A percentile compares a stretch with the other conserved stretches of the same genome.
Evolutionary conservation across 1,140 invertebrate genomes (phyloP).

Genomic region (Drosophila mauritiana): DNA sequence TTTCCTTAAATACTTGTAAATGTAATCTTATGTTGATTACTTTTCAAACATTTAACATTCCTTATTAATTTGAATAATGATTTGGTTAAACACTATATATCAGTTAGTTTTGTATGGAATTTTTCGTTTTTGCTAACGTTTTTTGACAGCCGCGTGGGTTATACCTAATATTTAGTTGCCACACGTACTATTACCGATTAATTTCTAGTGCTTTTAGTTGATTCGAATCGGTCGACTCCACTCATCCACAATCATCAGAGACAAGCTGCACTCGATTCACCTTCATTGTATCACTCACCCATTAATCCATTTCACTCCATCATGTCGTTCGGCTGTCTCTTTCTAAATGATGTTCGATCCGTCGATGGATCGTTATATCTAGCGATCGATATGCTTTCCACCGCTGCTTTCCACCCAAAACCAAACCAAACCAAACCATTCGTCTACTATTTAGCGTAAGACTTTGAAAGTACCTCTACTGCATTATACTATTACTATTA

Average conservation of each 20-base stretch:
- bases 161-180: conserved; percentile 23
- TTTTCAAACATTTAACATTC: too few relatives aligned
- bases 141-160: conserved; percentile 1
- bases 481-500: conserved; percentile 44
- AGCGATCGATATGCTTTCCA: neutral
- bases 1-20: too few relatives aligned
- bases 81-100: neutral
- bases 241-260: conserved; percentile 8
- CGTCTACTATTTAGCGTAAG: conserved; percentile 11
- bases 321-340: neutral
- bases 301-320: neutral
- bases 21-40: too few relatives aligned
- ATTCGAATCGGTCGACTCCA: conserved; percentile 19
- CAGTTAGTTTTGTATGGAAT: neutral
- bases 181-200: conserved; percentile 47
- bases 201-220: conserved; percentile 63
- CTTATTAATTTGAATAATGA: too few relatives aligned
- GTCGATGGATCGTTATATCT: neutral
- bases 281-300: neutral
- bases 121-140: conserved; percentile 16
- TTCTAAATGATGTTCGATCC: conserved; percentile 5
- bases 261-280: conserved; percentile 15
- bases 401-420: neutral
- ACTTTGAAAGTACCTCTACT: conserved; percentile 6
- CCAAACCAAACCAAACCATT: neutral